Base-by-base conservation (phyloP, 2,888 invertebrate species). In the Paralinhomoeus sp. region DNA sequence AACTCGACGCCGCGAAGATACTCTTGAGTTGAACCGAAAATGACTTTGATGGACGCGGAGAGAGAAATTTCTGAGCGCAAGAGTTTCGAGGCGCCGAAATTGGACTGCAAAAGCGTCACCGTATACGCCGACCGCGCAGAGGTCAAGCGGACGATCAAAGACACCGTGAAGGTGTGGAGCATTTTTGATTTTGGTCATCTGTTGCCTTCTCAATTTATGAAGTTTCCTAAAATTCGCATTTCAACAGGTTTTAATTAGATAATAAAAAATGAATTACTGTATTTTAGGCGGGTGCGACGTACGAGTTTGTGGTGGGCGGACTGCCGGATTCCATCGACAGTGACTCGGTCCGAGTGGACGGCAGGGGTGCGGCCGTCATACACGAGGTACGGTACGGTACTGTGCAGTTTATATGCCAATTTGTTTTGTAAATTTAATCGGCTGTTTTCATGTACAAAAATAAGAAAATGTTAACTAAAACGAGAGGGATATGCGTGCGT, bases 91-190 rank as follows among this genome's bases (percentile, higher is more conserved):
- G 23, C 31, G n/a, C 13, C 40, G 2, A 31, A 27, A 12, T 21
- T 40, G 27, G 24, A 20, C 2, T 40, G 40, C 31, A 27, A 41
- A 18, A 3, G 15, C 12, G 47, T 52, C 24, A 51, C 52, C 31
- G 54, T 56, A 12, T 57, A 51, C 50, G 49, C 46, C n/a, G 57
- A 57, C 46, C 45, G 57, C 12, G 57, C 57, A 2, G 56, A 57
- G 40, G 39, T 57, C 3, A 48, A 49, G 40, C 49, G 57, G 9
- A 24, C 41, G 12, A 43, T 55, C 37, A 42, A 42, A 17, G 44
- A 49, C 1, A 21, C 45, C 0, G 39, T 56, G 39, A 46, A 50
- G 37, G 24, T 46, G 1, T n/a, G n/a, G n/a, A 55, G 55, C 40
- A 34, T 49, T 24, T 55, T 53, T 38, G 51, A n/a, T n/a, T n/a